phyloP scores from a whole-genome alignment of 2,888 invertebrate genomes.

The Drosophila suboccidentalis region DNA sequence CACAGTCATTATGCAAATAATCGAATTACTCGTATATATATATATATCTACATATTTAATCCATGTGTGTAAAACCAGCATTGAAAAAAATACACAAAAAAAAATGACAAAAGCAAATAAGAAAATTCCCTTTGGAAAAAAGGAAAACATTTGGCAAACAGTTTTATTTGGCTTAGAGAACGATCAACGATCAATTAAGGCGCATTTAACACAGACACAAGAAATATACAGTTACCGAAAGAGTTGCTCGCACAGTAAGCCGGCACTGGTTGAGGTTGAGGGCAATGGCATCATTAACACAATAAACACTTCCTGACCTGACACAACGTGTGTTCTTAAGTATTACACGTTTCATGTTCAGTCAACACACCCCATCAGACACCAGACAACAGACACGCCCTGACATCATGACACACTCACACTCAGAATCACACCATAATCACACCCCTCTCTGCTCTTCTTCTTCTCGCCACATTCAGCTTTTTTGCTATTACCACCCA shows the following conservation, averaged over 20 bases:
- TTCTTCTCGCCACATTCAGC: conserved; percentile 16
- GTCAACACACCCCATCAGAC: conserved; percentile 8
- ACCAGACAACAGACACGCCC: conserved; percentile 33
- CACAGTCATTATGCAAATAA: conserved; percentile 17
- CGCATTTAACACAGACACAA: conserved; percentile 3
- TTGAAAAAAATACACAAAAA: conserved; percentile 55
- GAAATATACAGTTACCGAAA: not conserved
- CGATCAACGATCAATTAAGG: conserved; percentile 1
- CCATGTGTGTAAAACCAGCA: conserved; percentile 66
- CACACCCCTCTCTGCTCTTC: conserved; percentile 17
- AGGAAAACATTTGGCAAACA: conserved; percentile 31
- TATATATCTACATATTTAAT: conserved; percentile 56
- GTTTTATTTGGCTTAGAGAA: conserved; percentile 33
- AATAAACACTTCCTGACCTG: conserved; percentile 34
- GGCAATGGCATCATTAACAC: conserved; percentile 18
- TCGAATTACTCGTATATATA: conserved; percentile 31
- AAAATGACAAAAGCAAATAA: conserved; percentile 46
- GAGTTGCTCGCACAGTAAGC: not conserved
- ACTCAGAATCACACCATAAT: not conserved
- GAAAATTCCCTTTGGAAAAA: conserved; percentile 40
- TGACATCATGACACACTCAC: conserved; percentile 19
- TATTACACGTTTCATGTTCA: conserved; percentile 13
- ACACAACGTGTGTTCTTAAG: conserved; percentile 36
- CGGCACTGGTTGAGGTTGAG: not conserved
- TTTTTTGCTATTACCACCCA: conserved; percentile 39